A percentile compares a stretch with the other conserved stretches of the same genome.
These are phyloP conservation scores for Apteryx mantelli DNA, from an alignment of 2,113 vertebrate species.

Conservation along the genomic window DNA sequence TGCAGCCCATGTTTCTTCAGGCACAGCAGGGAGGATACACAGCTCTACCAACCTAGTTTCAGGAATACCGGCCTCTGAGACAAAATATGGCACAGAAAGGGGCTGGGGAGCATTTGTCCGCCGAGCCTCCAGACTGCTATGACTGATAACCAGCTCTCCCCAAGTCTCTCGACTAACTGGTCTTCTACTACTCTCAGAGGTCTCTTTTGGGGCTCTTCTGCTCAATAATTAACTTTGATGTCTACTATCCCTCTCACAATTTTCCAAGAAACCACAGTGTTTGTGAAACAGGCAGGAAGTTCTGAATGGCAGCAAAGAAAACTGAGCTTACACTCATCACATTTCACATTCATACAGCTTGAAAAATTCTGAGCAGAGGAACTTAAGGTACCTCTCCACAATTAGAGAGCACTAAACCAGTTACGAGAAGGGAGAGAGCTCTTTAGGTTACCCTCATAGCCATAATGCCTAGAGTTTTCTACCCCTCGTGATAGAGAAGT, in stretches of 20 bases:
- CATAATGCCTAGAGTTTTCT: neutral
- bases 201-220: neutral
- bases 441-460: neutral
- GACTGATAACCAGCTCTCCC: neutral
- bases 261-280: neutral
- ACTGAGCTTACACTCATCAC: neutral
- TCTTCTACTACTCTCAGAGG: neutral
- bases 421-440: neutral
- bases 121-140: neutral
- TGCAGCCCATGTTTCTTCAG: neutral
- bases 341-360: neutral
- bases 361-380: neutral
- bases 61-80: neutral
- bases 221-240: neutral
- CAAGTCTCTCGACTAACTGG: neutral
- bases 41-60: too few relatives aligned
- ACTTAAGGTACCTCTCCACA: neutral
- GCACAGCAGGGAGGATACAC: neutral
- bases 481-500: neutral
- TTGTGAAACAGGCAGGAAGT: neutral
- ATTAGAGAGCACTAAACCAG: neutral
- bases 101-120: neutral
- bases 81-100: neutral
- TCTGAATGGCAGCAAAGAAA: neutral
- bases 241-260: neutral